Base-by-base conservation (phyloP, 1,140 invertebrate genomes). In the Tetragonula clypearis region DNA sequence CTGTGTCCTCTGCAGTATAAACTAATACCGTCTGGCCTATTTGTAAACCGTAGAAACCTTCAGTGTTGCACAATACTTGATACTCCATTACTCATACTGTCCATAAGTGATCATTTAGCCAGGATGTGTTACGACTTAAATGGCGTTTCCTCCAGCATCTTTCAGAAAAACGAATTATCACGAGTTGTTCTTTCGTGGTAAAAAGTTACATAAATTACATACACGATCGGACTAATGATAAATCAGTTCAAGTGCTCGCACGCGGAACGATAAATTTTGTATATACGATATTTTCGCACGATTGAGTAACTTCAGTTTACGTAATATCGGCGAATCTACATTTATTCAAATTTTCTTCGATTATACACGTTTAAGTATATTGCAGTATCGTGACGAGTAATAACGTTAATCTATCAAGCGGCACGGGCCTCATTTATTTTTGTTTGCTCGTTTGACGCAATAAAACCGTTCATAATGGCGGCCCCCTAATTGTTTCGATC, bases 61-160 rank as follows among this genome's bases (percentile, higher is more conserved):
- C 19, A 15, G 12, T 56, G 53, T 82, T 82, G 73, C 30, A 76
- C 26, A 77, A 76, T 82, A 41, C n/a, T 12, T 12, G n/a, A 41
- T 71, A 49, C 62, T 73, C n/a, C 53, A 71, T 66, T 56, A n/a
- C 8, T 49, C 58, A n/a, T n/a, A 35, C 30, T 82, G 23, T 65
- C 9, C 49, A 21, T 66, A 66, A 82, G 15, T 60, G 60, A 35
- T 55, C 21, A 26, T 66, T 56, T 68, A 3, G 12, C 4, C 19
- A 19, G 60, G 60, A 65, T 81, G 56, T 35, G 56, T 56, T 72
- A 41, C 8, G 6, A n/a, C 12, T 30, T 75, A 66, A 82, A 66
- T 21, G n/a, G 4, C 9, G 19, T 66, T 82, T 58, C 30, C 62
- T 75, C 4, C 21, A 56, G 9, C 30, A 84, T 62, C 41, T 72